Evolutionary conservation across 1,140 invertebrate genomes (phyloP).

Genomic region (Drosophila baimaii): DNA sequence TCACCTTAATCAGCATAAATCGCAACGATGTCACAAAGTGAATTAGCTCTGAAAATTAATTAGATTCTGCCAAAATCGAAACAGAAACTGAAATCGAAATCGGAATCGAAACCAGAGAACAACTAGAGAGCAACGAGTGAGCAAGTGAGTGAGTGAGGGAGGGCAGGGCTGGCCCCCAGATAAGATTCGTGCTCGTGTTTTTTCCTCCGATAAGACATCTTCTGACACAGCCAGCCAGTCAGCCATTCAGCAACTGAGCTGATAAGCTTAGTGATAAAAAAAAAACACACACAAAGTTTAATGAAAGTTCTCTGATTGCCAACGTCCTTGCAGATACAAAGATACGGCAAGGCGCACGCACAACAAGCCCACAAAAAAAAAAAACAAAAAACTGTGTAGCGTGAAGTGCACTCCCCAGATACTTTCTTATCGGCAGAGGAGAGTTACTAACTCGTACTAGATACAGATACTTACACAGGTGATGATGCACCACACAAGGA

Average conservation of each 20-base stretch:
- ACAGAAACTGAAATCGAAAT: conserved; percentile 10
- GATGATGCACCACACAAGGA: background rate
- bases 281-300: conserved; percentile 53
- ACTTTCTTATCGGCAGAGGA: conserved; percentile 9
- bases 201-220: conserved; percentile 69
- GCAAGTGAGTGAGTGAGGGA: background rate
- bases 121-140: background rate
- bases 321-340: conserved; percentile 66
- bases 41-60: conserved; percentile 78
- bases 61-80: conserved; percentile 60
- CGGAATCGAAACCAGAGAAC: background rate
- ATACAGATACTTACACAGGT: background rate
- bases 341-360: background rate
- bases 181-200: conserved; percentile 49
- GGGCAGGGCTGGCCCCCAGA: conserved; percentile 25
- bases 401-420: background rate
- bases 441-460: conserved; percentile 2
- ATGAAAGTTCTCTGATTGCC: conserved; percentile 65
- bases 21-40: conserved; percentile 73
- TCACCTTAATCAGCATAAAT: conserved; percentile 77
- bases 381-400: background rate
- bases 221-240: conserved; percentile 52
- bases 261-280: conserved; percentile 66
- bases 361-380: too few species aligned
- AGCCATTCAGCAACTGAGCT: too few species aligned